Conservation (phyloP, 2,113 vertebrate genomes). For the Rhodinocichla rosea region DNA sequence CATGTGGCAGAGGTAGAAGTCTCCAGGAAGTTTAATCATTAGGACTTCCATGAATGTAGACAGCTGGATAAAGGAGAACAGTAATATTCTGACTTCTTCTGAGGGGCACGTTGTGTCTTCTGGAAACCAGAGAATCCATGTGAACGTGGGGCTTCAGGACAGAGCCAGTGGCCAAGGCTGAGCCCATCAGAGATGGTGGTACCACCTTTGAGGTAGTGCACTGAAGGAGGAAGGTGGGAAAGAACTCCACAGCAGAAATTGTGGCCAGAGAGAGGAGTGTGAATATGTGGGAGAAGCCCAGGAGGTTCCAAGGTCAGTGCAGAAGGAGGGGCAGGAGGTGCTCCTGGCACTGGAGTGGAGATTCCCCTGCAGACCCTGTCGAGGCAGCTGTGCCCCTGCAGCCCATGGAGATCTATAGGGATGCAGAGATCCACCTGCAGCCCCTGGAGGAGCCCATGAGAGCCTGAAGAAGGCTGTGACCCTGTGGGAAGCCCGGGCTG, state of each 20-base stretch:
- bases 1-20: not conserved
- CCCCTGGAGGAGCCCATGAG: not conserved
- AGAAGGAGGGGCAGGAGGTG: not conserved
- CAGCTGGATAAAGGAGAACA: not conserved
- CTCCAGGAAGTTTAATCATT: not conserved
- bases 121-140: not conserved
- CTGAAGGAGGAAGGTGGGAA: not conserved
- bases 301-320: not conserved
- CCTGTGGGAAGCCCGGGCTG: not conserved
- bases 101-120: not conserved
- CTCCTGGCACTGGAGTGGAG: not conserved
- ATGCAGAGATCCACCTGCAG: not conserved
- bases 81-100: not conserved
- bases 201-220: not conserved
- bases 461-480: not conserved
- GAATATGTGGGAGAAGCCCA: not conserved
- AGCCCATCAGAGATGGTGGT: not conserved
- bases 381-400: not conserved
- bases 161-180: not conserved
- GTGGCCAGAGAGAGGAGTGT: not conserved
- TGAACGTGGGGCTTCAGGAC: rapidly evolving
- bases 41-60: not conserved
- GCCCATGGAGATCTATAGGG: not conserved
- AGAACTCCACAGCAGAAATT: not conserved
- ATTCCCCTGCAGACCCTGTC: not conserved